Conservation (phyloP, 2,113 vertebrate species). For the Saccopteryx bilineata region DNA sequence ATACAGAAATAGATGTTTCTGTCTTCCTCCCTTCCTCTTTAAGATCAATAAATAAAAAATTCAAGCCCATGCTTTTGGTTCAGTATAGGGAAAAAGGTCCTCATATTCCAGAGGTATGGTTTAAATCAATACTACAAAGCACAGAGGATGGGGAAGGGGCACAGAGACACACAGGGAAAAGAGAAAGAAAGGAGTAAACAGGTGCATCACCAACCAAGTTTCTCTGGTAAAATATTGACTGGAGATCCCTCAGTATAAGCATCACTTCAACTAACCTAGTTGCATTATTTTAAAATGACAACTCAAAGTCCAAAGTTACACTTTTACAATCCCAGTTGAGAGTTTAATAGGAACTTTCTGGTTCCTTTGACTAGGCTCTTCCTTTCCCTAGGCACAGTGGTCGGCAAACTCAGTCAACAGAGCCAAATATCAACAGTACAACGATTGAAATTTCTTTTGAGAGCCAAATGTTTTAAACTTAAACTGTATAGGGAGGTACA, state of each 20-base stretch:
- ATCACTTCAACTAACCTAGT: slow-evolving; percentile 60
- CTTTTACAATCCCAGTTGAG: slow-evolving; percentile 56
- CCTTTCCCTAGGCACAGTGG: background rate
- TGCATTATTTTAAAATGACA: slow-evolving; percentile 55
- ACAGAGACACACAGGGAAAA: background rate
- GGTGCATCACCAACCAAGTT: background rate
- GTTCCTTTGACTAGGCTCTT: slow-evolving; percentile 10
- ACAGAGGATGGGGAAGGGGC: background rate
- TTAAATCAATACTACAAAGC: slow-evolving; percentile 9
- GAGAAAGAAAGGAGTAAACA: slow-evolving; percentile 34
- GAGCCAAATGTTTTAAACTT: no score
- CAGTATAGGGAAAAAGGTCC: slow-evolving; percentile 4
- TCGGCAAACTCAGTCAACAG: no score
- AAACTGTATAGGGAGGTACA: no score
- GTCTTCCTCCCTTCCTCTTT: no score
- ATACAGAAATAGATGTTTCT: no score
- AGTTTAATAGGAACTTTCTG: slow-evolving; percentile 56
- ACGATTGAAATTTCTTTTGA: no score
- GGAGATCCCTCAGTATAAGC: slow-evolving; percentile 1
- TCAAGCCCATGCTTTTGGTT: background rate
- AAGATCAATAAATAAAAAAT: no score
- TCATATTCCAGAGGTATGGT: background rate
- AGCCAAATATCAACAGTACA: no score
- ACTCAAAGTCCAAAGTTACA: slow-evolving; percentile 64
- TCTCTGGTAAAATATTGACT: slow-evolving; percentile 64